Percentiles rank a stretch among this genome's conserved stretches.
phyloP scores from a whole-genome alignment of 2,888 invertebrate species.

The Ichneumoninae sp. region DNA sequence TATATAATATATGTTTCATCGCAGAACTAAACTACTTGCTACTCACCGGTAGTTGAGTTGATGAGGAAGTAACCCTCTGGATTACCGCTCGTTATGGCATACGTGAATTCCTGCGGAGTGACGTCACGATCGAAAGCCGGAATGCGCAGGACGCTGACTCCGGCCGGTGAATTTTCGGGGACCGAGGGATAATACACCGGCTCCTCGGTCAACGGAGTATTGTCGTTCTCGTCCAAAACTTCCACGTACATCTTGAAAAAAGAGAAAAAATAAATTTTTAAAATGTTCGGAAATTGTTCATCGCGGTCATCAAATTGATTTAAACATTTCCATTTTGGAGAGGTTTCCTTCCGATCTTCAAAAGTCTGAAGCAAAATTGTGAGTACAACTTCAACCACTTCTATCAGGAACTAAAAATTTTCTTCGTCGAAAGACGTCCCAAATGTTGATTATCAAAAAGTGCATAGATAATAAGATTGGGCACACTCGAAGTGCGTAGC shows the following conservation, averaged over 20 bases:
- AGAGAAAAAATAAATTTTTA: constrained; percentile 33
- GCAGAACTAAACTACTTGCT: constrained; percentile 20
- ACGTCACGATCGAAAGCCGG: constrained; percentile 93
- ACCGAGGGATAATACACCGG: constrained; percentile 94
- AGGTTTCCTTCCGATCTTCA: no score
- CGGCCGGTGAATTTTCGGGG: constrained; percentile 91
- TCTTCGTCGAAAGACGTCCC: background rate
- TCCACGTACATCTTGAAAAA: constrained; percentile 90
- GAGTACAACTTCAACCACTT: background rate
- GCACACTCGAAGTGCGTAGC: background rate
- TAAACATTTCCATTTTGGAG: background rate
- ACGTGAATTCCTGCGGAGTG: constrained; percentile 88
- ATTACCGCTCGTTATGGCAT: constrained; percentile 95
- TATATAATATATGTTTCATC: constrained; percentile 24
- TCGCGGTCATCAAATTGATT: background rate
- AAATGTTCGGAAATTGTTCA: background rate
- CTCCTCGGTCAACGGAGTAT: constrained; percentile 94
- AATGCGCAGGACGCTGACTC: constrained; percentile 90
- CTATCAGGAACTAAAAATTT: background rate
- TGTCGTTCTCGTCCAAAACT: constrained; percentile 97
- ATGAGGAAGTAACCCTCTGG: constrained; percentile 96
- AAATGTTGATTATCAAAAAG: background rate
- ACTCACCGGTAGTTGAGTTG: constrained; percentile 91
- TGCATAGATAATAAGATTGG: background rate
- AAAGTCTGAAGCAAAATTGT: no score